Evolutionary conservation across 2,797 vertebrate genomes (phyloP).

Genomic region (Esox lucius): DNA sequence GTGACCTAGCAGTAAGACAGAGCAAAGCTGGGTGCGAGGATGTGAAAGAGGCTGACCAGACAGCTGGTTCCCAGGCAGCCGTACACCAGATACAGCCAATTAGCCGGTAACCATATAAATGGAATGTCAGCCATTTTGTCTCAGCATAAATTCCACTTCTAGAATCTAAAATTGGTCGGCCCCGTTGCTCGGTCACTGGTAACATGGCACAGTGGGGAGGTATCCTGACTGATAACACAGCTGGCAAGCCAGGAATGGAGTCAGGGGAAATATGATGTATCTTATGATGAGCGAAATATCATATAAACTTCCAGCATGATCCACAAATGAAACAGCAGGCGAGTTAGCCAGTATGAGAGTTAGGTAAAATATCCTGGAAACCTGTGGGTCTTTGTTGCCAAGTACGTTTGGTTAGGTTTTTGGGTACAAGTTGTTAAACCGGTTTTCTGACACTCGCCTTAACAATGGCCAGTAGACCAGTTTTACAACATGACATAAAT

Average conservation of each 20-base stretch:
- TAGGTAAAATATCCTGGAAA: conserved; percentile 14
- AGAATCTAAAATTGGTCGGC: conserved; percentile 23
- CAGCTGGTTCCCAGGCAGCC: conserved; percentile 23
- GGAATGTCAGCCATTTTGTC: conserved; percentile 18
- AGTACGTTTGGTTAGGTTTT: conserved; percentile 8
- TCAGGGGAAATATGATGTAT: background rate
- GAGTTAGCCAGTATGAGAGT: background rate
- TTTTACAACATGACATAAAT: conserved; percentile 40
- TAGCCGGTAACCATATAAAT: conserved; percentile 30
- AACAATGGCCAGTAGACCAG: conserved; percentile 34
- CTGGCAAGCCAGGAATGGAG: background rate
- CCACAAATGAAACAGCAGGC: background rate
- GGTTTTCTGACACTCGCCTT: conserved; percentile 26
- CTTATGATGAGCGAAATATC: background rate
- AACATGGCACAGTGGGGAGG: conserved; percentile 2
- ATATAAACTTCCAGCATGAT: background rate
- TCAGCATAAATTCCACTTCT: conserved; percentile 8
- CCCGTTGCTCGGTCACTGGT: conserved; percentile 2
- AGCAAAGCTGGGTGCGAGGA: background rate
- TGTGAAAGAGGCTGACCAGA: background rate
- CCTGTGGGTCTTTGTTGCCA: conserved; percentile 25
- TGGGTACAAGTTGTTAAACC: conserved; percentile 21
- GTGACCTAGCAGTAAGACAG: background rate
- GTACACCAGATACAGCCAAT: conserved; percentile 29
- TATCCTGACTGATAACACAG: background rate